Evolutionary conservation across 2,888 invertebrate genomes (phyloP), one percentile per base, ranked within the genome.

Genomic region (Calameuta pallipes): DNA sequence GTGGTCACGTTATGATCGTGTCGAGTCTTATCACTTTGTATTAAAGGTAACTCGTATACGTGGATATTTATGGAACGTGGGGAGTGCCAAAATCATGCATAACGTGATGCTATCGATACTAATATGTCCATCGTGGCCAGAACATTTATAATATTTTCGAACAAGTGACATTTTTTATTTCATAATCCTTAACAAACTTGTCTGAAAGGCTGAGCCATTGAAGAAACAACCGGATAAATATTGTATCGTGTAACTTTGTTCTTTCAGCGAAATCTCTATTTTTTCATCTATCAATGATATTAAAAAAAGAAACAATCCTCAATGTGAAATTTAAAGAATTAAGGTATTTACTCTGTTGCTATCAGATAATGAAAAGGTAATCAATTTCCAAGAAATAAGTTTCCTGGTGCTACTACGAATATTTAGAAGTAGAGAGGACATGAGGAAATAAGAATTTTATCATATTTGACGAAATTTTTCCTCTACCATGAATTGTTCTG

Each of bases 401-500:
- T 56, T 56, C 23, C 56, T 56, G 56, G 56, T 56, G 56, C 56
- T 56, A 56, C 56, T 23, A 56, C 56, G 2, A 23, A 2, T 56
- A 23, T 23, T 23, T 56, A 56, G 56, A 56, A 56, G 56, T 56
- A 56, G 56, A 56, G 23, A 56, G 9, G 56, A 56, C 23, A 56
- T 2, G 56, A 56, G 23, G 56, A 23, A 9, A 23, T 9, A 56
- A 23, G 23, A 56, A 56, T 56, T 56, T 56, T 56, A 56, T 56
- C 56, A 56, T 56, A 56, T 56, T 56, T 56, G 56, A 56, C 56
- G 23, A 56, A 56, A 56, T 56, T 9, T 56, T 56, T 9, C 56
- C 56, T 56, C 56, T 56, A 56, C 23, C 56, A 56, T 56, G 9
- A 56, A 56, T 23, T 23, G 23, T 73, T 80, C 79, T 76, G 77